Conservation (phyloP, 1,140 invertebrate genomes). For the Panagrolaimus sp. region DNA sequence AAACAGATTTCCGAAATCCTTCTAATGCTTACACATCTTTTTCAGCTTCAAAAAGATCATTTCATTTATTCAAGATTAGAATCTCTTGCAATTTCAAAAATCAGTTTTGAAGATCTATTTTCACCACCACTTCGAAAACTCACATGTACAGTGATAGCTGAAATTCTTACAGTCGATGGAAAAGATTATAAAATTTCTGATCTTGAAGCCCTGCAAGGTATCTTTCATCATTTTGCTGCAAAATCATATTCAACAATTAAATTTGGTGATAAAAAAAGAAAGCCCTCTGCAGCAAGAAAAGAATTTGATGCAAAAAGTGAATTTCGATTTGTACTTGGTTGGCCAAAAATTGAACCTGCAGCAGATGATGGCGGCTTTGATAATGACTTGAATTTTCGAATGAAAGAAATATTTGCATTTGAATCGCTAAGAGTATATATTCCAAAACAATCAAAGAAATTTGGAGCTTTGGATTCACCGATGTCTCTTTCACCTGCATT, state of each 20-base stretch:
- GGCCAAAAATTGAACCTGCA: background rate
- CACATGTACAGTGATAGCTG: background rate
- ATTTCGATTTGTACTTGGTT: constrained; percentile 3
- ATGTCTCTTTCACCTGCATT: background rate
- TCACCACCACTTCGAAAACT: background rate
- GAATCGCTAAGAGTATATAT: background rate
- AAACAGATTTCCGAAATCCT: too few species aligned
- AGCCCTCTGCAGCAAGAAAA: background rate
- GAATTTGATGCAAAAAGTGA: background rate
- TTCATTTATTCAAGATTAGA: background rate
- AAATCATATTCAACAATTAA: background rate
- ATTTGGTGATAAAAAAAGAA: background rate
- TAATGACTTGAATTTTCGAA: background rate
- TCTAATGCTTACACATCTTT: background rate
- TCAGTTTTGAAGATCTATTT: constrained; percentile 10
- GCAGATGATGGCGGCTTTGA: background rate
- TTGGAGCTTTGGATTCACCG: background rate
- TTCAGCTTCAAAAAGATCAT: constrained; percentile 8
- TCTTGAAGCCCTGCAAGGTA: background rate
- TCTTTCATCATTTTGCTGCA: constrained; percentile 2
- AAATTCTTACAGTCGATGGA: background rate
- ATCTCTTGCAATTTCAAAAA: background rate
- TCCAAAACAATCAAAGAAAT: background rate
- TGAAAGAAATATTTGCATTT: constrained; percentile 8
- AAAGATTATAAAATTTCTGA: background rate